phyloP scores from a whole-genome alignment of 2,113 vertebrate genomes.

The Hemibagrus wyckioides region DNA sequence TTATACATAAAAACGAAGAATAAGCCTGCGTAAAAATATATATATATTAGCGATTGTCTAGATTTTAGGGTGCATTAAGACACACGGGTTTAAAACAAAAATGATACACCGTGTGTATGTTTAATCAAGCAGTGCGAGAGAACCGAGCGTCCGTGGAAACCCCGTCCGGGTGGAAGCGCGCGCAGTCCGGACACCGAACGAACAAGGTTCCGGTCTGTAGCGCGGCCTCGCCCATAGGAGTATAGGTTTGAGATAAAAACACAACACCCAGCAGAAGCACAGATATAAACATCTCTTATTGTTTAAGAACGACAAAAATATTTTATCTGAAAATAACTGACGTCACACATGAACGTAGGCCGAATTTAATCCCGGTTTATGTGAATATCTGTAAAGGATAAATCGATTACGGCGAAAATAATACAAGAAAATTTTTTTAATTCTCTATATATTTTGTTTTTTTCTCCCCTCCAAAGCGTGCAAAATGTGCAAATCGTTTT shows the following conservation, averaged over 20 bases:
- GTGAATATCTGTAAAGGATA: background rate
- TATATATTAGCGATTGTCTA: no score
- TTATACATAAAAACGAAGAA: constrained; percentile 55
- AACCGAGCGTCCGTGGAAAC: constrained; percentile 44
- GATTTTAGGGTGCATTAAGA: constrained; percentile 18
- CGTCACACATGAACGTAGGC: background rate
- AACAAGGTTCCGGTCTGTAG: constrained; percentile 33
- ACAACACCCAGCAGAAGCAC: background rate
- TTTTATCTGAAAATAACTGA: constrained; percentile 11
- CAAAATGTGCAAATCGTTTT: background rate
- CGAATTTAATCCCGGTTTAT: background rate
- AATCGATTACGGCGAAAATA: background rate
- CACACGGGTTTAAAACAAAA: constrained; percentile 22
- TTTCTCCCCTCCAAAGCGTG: background rate
- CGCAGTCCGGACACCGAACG: constrained; percentile 43
- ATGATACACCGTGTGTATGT: constrained; percentile 22
- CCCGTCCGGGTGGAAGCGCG: constrained; percentile 62
- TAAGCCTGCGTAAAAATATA: background rate
- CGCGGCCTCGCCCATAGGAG: background rate
- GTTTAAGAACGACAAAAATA: background rate
- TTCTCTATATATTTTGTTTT: background rate
- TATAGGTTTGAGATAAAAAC: background rate
- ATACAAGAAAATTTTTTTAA: background rate
- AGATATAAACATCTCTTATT: background rate
- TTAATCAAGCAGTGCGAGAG: constrained; percentile 39